Evolutionary conservation across 2,113 vertebrate genomes (phyloP).

Genomic region (Myotis davidii): DNA sequence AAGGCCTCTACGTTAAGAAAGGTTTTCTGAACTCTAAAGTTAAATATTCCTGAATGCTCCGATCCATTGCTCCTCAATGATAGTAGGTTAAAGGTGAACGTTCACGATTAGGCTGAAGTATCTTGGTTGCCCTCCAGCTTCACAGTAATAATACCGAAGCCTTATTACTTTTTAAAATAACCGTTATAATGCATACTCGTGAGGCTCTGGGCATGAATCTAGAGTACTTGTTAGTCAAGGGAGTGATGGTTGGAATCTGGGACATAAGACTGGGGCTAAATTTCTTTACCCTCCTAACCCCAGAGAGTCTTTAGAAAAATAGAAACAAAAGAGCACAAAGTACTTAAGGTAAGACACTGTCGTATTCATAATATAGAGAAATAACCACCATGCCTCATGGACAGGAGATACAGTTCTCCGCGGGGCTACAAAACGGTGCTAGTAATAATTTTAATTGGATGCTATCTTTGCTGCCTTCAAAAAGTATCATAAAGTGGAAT

Average conservation of each 20-base stretch:
- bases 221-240: conserved; percentile 51
- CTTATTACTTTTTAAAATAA: conserved; percentile 31
- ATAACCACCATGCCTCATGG: conserved; percentile 71
- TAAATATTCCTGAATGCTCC: neutral
- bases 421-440: conserved; percentile 78
- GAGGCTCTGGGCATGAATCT: neutral
- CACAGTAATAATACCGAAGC: neutral
- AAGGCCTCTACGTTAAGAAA: neutral
- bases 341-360: conserved; percentile 70
- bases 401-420: conserved; percentile 69
- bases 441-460: conserved; percentile 80
- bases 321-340: conserved; percentile 75
- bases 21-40: neutral
- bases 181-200: neutral
- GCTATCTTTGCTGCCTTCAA: conserved; percentile 72
- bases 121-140: neutral
- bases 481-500: conserved; percentile 71
- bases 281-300: conserved; percentile 50
- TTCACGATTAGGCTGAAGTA: conserved; percentile 23
- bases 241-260: conserved; percentile 71
- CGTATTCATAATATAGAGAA: conserved; percentile 80
- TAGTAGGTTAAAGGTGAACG: neutral
- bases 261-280: conserved; percentile 62
- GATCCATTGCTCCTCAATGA: neutral
- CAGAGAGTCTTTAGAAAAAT: conserved; percentile 76